A percentile compares a stretch with the other conserved stretches of the same genome.
These are phyloP conservation scores for Chaetura pelagica DNA, from an alignment of 2,113 vertebrate species.

Conservation along the genomic window DNA sequence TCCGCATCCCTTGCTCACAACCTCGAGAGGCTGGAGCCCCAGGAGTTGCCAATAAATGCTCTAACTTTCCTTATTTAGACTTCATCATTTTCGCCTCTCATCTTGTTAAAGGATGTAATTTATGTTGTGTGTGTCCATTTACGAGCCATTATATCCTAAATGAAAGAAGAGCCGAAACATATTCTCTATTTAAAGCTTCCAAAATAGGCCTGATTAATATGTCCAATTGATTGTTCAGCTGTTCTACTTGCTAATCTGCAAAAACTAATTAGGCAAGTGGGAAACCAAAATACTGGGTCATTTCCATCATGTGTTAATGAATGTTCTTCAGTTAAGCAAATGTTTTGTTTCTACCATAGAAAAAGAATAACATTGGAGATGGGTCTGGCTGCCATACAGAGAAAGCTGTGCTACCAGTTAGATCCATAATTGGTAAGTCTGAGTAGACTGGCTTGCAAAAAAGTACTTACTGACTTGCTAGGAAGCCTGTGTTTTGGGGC, in stretches of 20 bases:
- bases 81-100: conserved; percentile 21
- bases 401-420: background rate
- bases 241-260: conserved; percentile 60
- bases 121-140: conserved; percentile 61
- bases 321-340: conserved; percentile 55
- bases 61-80: conserved; percentile 12
- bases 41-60: background rate
- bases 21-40: background rate
- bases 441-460: background rate
- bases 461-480: fast-evolving
- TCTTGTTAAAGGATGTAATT: conserved; percentile 69
- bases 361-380: background rate
- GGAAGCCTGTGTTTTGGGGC: background rate
- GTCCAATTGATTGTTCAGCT: conserved; percentile 69
- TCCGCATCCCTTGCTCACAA: background rate
- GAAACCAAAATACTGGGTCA: conserved; percentile 71
- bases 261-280: conserved; percentile 74
- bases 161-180: conserved; percentile 66
- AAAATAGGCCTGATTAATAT: conserved; percentile 72
- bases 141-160: conserved; percentile 64
- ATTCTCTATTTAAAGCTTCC: conserved; percentile 59
- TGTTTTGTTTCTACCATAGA: conserved; percentile 52
- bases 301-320: conserved; percentile 64
- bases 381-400: background rate
- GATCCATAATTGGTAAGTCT: background rate